Base-by-base conservation (phyloP, 2,113 vertebrate species). In the Pelecanoides urinatrix region DNA sequence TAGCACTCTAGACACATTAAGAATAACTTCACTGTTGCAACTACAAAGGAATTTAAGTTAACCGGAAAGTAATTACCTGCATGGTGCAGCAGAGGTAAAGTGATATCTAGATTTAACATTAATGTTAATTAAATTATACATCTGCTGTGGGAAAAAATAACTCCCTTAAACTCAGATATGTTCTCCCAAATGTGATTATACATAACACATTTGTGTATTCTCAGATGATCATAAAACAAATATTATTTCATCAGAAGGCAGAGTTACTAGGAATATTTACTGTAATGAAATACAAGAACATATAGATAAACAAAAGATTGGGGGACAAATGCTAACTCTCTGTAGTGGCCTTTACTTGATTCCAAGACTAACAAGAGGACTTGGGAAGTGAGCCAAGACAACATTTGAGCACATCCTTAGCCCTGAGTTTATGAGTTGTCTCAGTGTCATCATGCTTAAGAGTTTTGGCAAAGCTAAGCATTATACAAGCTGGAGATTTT, bases 71-170 rank as follows among this genome's bases (percentile, higher is more conserved):
- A 96, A 97, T 96, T 95, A 96, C 87, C 53, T 84, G 59, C 50
- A 13, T 6, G 23, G 71, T 86, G 59, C 67, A 73, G 40, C 95
- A 85, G 67, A 95, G 58, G 92, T 92, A 58, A 89, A 93, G 82
- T 71, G 78, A 94, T 61, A 86, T 72, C 63, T 93, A 92, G 45
- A 89, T 81, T 80, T 91, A 96, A 93, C 67, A 94, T 84, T 91
- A 94, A 59, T 26, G 68, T 91, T 93, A 95, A 94, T 96, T 94
- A 80, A 96, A 96, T 97, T 97, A 96, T 77, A 86, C 40, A 75
- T 55, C 66, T 95, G 59, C 61, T 70, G 7, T 79, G 79, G 94
- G 65, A 84, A 73, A 95, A 93, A 75, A 66, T 38, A 40, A 85
- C 76, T 75, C 50, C 84, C 55, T 85, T 90, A 83, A 95, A 85